phyloP scores from a whole-genome alignment of 2,888 invertebrate species.

The Digitonthophagus gazella region DNA sequence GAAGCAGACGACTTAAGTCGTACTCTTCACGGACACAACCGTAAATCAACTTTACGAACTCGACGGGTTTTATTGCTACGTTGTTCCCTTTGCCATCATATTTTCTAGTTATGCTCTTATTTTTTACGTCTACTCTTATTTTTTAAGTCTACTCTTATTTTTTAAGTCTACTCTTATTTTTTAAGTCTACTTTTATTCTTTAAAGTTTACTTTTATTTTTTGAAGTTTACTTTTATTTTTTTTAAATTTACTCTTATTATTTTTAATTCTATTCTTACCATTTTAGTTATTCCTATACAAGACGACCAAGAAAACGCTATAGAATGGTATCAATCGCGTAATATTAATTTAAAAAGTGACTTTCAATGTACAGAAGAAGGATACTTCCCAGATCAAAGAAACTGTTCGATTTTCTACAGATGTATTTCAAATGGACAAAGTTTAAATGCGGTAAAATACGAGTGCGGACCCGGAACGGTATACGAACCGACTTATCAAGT shows the following conservation, averaged over 20 bases:
- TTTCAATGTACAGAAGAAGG: conserved; percentile 67
- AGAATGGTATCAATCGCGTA: neutral
- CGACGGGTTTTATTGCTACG: neutral
- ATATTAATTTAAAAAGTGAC: conserved; percentile 27
- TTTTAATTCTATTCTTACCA: neutral
- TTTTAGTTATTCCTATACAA: neutral
- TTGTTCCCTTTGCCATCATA: too few species aligned
- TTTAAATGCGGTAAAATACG: conserved; percentile 63
- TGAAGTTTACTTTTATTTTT: too few species aligned
- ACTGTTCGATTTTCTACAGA: conserved; percentile 73
- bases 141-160: neutral
- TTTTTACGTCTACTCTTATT: neutral
- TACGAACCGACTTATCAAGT: conserved; percentile 66
- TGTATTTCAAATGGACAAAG: conserved; percentile 63
- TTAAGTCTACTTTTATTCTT: neutral
- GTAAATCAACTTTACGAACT: neutral
- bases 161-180: neutral
- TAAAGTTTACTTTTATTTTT: too few species aligned
- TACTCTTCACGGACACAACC: neutral
- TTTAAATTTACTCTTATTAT: neutral
- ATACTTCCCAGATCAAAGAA: conserved; percentile 67
- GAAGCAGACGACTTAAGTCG: too few species aligned
- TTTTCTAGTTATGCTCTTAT: neutral
- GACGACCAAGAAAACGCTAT: neutral
- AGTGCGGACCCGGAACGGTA: conserved; percentile 73